Evolutionary conservation across 2,888 invertebrate genomes (phyloP), one percentile per base, ranked within the genome.

Genomic region (Ephialtes manifestator): DNA sequence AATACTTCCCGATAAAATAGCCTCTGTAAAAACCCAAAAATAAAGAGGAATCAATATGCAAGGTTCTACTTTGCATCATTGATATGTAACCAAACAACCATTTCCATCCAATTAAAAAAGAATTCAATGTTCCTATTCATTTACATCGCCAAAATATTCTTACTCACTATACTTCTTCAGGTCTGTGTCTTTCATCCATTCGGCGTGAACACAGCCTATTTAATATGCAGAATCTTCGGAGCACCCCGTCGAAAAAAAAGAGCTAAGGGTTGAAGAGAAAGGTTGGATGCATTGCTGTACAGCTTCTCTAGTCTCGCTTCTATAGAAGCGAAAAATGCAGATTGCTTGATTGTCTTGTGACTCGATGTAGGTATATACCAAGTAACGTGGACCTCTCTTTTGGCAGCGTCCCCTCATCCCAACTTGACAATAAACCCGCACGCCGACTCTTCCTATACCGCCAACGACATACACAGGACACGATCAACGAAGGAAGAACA

Each of bases 331-430:
- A n/a, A 51, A 82, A 82, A 92, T 92, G 92, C 90, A 92, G 92
- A 92, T 92, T 89, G 91, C 86, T 72, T 88, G 90, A 92, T 92
- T 92, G 92, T 91, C 89, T 92, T 92, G 89, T 87, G 86, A 63
- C 18, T 53, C 65, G 75, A 63, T 53, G 79, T 75, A 72, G 39
- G 65, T 75, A 77, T 24, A 2, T 24, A 39, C 10, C 60, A 18
- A 4, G 31, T 67, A 31, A 39, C 58, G 18, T n/a, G 63, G 74
- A 76, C 70, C 70, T 76, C 82, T 55, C 10, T 39, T 39, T 65
- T 86, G 71, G 63, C 76, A 51, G 48, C 74, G 35, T 79, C 71
- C 71, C 71, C 83, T 75, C 70, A 80, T 77, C 76, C 67, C 71
- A 76, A 67, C 58, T 67, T 51, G 51, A 78, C 81, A 84, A 84